Evolutionary conservation across 2,888 invertebrate genomes (phyloP).

Genomic region (Nomada hirtipes): DNA sequence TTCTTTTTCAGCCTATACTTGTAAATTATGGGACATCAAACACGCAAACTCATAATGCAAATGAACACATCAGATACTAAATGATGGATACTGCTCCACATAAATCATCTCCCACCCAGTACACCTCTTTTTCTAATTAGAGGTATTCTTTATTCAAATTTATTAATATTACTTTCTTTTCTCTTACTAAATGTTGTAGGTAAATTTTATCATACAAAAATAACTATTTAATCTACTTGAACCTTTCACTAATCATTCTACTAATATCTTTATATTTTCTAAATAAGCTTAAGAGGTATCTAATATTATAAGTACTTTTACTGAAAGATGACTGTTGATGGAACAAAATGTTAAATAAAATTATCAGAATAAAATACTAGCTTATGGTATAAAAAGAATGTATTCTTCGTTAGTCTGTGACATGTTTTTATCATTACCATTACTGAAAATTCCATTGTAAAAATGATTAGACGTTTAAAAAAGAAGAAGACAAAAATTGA

Average conservation of each 20-base stretch:
- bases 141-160: slow-evolving; percentile 44
- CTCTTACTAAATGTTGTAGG: slow-evolving; percentile 22
- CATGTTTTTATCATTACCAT: neutral
- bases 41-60: slow-evolving; percentile 49
- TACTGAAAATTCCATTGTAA: neutral
- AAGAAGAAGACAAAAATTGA: no score
- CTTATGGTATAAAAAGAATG: neutral
- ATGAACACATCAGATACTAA: slow-evolving; percentile 45
- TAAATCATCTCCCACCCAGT: slow-evolving; percentile 43
- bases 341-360: slow-evolving; percentile 21
- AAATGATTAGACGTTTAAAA: neutral
- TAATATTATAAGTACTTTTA: slow-evolving; percentile 21
- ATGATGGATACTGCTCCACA: slow-evolving; percentile 48
- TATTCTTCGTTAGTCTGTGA: neutral
- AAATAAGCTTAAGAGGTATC: slow-evolving; percentile 10
- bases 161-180: slow-evolving; percentile 41
- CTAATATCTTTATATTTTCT: slow-evolving; percentile 7
- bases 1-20: slow-evolving; percentile 59
- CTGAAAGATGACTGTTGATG: slow-evolving; percentile 10
- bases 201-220: slow-evolving; percentile 4
- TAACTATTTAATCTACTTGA: slow-evolving; percentile 6
- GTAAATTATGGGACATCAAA: slow-evolving; percentile 53
- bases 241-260: slow-evolving; percentile 8
- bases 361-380: neutral
- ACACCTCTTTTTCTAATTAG: slow-evolving; percentile 52